These are phyloP conservation scores for Mus pahari DNA, from an alignment of 2,113 vertebrate genomes.

Conservation along the genomic window DNA sequence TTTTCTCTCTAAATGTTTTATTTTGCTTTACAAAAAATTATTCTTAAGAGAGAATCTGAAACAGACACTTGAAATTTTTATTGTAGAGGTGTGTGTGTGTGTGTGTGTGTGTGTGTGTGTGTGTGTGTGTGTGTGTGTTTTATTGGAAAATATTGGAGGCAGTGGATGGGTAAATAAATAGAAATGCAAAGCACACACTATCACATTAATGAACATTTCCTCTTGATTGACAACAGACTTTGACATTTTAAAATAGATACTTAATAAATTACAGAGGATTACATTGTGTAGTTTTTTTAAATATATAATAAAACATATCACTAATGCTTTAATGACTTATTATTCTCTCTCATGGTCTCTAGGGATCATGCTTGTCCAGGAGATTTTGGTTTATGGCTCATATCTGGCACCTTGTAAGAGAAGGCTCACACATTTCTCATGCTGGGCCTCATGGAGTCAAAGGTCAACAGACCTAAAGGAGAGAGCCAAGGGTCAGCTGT, in stretches of 20 bases:
- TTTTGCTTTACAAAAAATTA: slow-evolving; percentile 29
- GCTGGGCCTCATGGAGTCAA: neutral
- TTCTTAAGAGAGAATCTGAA: slow-evolving; percentile 27
- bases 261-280: neutral
- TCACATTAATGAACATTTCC: neutral
- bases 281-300: neutral
- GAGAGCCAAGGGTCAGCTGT: neutral
- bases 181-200: neutral
- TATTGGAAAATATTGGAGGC: neutral
- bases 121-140: no score
- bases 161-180: neutral
- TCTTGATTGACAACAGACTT: neutral
- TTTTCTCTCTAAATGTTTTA: slow-evolving; percentile 13
- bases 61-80: neutral
- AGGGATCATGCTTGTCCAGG: neutral
- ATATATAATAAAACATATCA: neutral
- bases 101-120: no score
- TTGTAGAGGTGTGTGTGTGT: neutral
- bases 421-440: neutral
- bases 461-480: neutral
- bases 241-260: neutral
- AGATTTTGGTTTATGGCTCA: neutral
- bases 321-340: neutral
- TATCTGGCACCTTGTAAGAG: neutral
- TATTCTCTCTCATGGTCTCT: neutral